These are phyloP conservation scores for Rhagophthalmus giganteus DNA, from an alignment of 2,888 invertebrate genomes.

Conservation along the genomic window DNA sequence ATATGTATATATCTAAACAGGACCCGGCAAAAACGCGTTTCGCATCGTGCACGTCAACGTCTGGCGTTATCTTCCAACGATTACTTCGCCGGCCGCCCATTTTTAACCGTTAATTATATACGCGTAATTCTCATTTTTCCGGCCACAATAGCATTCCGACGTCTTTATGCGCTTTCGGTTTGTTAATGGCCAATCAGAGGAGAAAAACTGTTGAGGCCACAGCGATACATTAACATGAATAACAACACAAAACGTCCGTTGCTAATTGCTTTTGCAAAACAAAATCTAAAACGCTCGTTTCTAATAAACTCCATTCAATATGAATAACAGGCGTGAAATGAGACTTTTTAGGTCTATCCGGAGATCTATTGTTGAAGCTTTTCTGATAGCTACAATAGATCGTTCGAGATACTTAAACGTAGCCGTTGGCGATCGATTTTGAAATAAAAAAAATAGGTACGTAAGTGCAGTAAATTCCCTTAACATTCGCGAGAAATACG, in stretches of 20 bases:
- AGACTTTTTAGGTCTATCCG: conserved; percentile 43
- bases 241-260: conserved; percentile 19
- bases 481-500: no score
- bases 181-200: neutral
- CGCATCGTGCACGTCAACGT: conserved; percentile 14
- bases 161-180: no score
- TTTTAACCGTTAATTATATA: no score
- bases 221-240: neutral
- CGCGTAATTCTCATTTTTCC: no score
- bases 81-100: no score
- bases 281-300: conserved; percentile 30
- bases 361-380: conserved; percentile 33
- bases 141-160: neutral
- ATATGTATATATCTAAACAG: conserved; percentile 36
- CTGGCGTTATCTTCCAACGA: no score
- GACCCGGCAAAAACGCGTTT: conserved; percentile 24
- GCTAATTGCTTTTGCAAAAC: conserved; percentile 35
- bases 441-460: conserved; percentile 33
- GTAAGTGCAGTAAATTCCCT: no score
- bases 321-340: conserved; percentile 52
- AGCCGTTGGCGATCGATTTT: conserved; percentile 30
- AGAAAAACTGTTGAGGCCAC: neutral
- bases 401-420: conserved; percentile 32
- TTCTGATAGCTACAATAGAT: conserved; percentile 32
- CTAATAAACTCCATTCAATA: conserved; percentile 44